Evolutionary conservation across 2,888 invertebrate genomes (phyloP), one percentile per base, ranked within the genome.

Genomic region (Fragum fragum): DNA sequence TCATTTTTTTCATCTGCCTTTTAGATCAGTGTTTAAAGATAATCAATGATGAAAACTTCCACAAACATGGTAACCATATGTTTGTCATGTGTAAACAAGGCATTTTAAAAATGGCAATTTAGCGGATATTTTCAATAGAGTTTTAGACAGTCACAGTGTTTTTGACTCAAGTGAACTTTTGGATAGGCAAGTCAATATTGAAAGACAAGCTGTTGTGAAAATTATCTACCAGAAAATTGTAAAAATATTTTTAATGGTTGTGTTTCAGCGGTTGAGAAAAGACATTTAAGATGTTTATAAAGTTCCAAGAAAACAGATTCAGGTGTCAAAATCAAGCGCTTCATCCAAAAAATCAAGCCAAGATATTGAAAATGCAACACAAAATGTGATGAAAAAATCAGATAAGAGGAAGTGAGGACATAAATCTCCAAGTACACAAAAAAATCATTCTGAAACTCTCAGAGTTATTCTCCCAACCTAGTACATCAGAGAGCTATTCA

Each of bases 1-100:
- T 70, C 18, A 26, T 39, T 23, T 73, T 81, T 55, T 76, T 81
- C 53, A 72, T 73, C 16, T 66, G 72, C 36, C 66, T 75, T 55
- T 55, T 59, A n/a, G 76, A 61, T 28, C 71, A 52, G 53, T 69
- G 80, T 61, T 69, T 77, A 21, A 26, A 42, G 42, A 28, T 71
- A 26, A 53, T 77, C 2, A 74, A 32, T 18, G 66, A 57, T 61
- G 52, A 77, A 68, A 77, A 77, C 53, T 73, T 81, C 18, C 68
- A 81, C 29, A 66, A 66, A 52, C 42, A 55, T 39, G 59, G 69
- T 42, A 39, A 36, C 18, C n/a, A 26, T 1, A 39, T 69, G 39
- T 57, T 39, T 59, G 16, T 26, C 0, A 26, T 11, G 16, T 75
- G 55, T 23, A 39, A 21, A 28, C 1, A 26, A 39, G 18, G n/a